Percentiles rank a stretch among this genome's conserved stretches.
These are phyloP conservation scores for Stenodera caucasica DNA, from an alignment of 2,888 invertebrate genomes.

Conservation along the genomic window DNA sequence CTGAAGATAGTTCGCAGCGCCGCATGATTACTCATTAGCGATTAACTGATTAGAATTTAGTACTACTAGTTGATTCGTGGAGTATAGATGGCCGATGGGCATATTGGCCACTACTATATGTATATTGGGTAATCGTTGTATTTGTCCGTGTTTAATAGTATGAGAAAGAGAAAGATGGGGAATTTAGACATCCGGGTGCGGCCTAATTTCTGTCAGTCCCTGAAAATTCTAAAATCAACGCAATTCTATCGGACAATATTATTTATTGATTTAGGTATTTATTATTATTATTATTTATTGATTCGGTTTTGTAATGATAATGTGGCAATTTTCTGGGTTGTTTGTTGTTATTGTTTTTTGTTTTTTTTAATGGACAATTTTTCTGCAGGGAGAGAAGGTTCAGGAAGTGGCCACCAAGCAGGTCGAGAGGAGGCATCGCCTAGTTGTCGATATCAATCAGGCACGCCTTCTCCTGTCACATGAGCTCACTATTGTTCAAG, in stretches of 20 bases:
- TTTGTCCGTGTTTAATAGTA: not conserved
- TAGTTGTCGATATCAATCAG: conserved; percentile 36
- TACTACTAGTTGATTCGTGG: conserved; percentile 20
- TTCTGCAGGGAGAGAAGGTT: not conserved
- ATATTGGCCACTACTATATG: conserved; percentile 1
- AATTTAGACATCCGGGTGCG: not conserved
- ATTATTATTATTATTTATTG: not conserved
- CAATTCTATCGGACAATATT: not conserved
- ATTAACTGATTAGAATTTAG: conserved; percentile 27
- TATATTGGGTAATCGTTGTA: not conserved
- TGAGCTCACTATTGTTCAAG: conserved; percentile 36
- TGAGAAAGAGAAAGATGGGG: not conserved
- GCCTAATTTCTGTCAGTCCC: not conserved
- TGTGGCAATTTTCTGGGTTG: not conserved
- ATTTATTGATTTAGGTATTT: not conserved
- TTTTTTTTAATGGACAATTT: too few species aligned
- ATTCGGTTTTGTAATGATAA: not conserved
- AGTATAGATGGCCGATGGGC: not conserved
- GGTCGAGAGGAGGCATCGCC: conserved; percentile 34
- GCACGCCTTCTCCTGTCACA: conserved; percentile 38
- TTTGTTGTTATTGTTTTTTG: too few species aligned
- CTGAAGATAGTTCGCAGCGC: conserved; percentile 22
- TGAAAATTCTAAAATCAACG: not conserved
- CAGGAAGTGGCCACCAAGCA: conserved; percentile 38
- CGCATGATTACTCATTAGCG: conserved; percentile 38